Evolutionary conservation across 2,113 vertebrate genomes (phyloP).

Genomic region (Sceloporus tristichus): DNA sequence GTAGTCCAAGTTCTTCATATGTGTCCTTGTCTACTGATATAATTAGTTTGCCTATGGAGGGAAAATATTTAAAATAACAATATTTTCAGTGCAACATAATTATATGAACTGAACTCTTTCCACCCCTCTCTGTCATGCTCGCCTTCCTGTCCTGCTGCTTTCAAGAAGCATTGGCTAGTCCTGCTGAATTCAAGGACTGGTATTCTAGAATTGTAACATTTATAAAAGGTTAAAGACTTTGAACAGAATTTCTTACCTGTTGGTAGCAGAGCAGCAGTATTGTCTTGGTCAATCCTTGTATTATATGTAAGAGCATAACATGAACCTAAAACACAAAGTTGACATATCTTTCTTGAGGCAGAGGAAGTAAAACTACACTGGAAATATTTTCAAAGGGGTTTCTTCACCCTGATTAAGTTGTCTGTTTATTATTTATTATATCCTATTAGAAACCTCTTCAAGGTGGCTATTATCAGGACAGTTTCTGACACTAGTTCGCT

Average conservation of each 20-base stretch:
- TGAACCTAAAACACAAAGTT: conserved; percentile 78
- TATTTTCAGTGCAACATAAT: not conserved
- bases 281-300: conserved; percentile 91
- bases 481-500: not conserved
- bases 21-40: conserved; percentile 94
- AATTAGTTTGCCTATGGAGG: conserved; percentile 84
- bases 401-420: too few relatives aligned
- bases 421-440: too few relatives aligned
- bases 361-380: not conserved
- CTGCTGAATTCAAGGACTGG: not conserved
- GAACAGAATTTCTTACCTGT: conserved; percentile 78
- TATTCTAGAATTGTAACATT: not conserved
- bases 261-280: conserved; percentile 84
- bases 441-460: not conserved
- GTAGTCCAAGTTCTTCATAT: conserved; percentile 90
- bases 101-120: not conserved
- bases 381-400: not conserved
- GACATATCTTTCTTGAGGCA: not conserved
- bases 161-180: not conserved
- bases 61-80: conserved; percentile 32
- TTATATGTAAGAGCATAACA: conserved; percentile 86
- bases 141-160: not conserved
- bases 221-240: rapidly evolving
- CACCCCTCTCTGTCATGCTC: too few relatives aligned
- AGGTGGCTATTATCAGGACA: not conserved